Evolutionary conservation across 2,888 invertebrate species (phyloP).

Genomic region (Troides aeacus): DNA sequence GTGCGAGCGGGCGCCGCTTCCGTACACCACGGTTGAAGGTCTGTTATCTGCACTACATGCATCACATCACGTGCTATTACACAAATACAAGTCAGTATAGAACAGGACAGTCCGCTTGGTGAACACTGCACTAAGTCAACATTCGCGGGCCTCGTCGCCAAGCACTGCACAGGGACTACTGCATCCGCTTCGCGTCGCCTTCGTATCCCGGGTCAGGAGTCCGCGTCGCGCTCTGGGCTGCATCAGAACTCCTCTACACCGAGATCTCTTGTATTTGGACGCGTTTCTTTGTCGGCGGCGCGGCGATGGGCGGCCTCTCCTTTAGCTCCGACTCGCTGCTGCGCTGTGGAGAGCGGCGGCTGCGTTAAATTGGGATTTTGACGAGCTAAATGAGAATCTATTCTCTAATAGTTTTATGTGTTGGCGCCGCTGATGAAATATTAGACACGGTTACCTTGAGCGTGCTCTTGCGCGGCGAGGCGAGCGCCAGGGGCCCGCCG

Average conservation of each 20-base stretch:
- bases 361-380: constrained; percentile 48
- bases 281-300: constrained; percentile 84
- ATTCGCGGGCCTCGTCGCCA: no score
- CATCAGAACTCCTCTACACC: constrained; percentile 80
- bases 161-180: background rate
- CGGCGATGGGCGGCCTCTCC: constrained; percentile 56
- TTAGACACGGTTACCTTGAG: constrained; percentile 68
- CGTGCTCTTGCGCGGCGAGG: constrained; percentile 69
- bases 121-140: no score
- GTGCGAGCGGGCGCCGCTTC: no score
- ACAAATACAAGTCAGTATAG: no score
- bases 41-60: no score
- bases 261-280: constrained; percentile 91
- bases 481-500: constrained; percentile 44
- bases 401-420: no score
- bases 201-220: background rate
- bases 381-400: background rate
- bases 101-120: no score
- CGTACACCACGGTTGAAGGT: no score
- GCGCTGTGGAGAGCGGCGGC: constrained; percentile 70
- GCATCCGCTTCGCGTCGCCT: background rate
- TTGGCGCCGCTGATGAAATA: constrained; percentile 13
- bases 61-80: no score
- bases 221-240: constrained; percentile 7
- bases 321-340: constrained; percentile 74